phyloP scores from a whole-genome alignment of 1,140 invertebrate genomes.

The Bathynomus jamesi region DNA sequence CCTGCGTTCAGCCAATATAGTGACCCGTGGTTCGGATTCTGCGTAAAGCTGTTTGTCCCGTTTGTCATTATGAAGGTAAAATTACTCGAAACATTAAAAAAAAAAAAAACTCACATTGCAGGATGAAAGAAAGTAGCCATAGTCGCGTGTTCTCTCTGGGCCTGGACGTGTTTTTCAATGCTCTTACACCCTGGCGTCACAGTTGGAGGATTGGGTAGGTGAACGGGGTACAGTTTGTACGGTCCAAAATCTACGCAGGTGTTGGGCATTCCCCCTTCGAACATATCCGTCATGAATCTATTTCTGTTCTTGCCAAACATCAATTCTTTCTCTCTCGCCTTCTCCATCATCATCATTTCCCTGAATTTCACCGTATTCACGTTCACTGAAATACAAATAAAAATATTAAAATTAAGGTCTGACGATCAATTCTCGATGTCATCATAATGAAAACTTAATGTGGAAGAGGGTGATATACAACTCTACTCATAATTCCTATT shows the following conservation, averaged over 20 bases:
- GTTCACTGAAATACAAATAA: conserved; percentile 56
- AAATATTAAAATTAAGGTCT: neutral
- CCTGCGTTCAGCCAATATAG: no score
- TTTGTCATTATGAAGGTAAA: neutral
- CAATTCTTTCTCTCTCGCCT: conserved; percentile 65
- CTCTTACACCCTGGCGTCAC: conserved; percentile 64
- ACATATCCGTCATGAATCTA: conserved; percentile 34
- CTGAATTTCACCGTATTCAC: conserved; percentile 77
- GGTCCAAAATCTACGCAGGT: conserved; percentile 14
- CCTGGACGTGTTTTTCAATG: conserved; percentile 75
- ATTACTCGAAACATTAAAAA: neutral
- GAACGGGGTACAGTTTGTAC: conserved; percentile 15
- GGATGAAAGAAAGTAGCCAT: conserved; percentile 74
- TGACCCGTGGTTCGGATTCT: no score
- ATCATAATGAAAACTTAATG: no score
- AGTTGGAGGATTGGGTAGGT: conserved; percentile 10
- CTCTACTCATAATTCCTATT: no score
- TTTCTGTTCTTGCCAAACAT: conserved; percentile 8
- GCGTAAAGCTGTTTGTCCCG: no score
- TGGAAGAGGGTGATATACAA: no score
- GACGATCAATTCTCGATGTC: neutral
- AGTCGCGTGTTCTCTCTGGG: conserved; percentile 69
- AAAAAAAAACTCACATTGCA: conserved; percentile 59
- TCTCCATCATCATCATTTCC: conserved; percentile 86
- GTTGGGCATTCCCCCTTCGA: neutral